Conservation (phyloP, 1,140 invertebrate genomes). For the Philaenus spumarius region DNA sequence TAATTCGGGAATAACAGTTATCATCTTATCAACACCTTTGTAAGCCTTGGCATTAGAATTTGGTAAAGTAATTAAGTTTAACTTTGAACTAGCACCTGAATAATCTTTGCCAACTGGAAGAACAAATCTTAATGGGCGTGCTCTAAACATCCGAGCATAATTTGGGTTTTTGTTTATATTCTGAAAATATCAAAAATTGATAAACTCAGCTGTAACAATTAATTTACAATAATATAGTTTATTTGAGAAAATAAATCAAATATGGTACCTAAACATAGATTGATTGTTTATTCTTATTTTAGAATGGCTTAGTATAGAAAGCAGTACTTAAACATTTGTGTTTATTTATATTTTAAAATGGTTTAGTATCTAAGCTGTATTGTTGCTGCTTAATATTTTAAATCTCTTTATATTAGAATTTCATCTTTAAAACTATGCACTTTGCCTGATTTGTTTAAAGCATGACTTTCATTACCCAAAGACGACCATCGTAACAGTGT, state of each 20-base stretch:
- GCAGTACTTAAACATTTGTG: neutral
- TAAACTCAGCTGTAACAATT: too few species aligned
- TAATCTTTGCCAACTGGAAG: conserved; percentile 45
- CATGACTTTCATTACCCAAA: too few species aligned
- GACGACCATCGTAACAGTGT: too few species aligned
- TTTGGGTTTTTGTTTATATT: conserved; percentile 70
- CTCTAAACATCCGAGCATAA: conserved; percentile 71
- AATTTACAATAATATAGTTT: neutral
- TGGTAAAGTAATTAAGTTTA: conserved; percentile 27
- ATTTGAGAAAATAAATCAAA: too few species aligned
- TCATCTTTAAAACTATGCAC: too few species aligned
- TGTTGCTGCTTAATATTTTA: too few species aligned
- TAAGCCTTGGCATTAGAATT: conserved; percentile 46
- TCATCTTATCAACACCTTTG: conserved; percentile 38
- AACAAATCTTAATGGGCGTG: conserved; percentile 63
- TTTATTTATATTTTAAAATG: neutral
- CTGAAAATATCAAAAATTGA: too few species aligned
- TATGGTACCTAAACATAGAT: neutral
- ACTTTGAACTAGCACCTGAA: neutral
- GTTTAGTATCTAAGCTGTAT: neutral
- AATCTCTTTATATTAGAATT: too few species aligned
- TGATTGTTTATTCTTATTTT: neutral
- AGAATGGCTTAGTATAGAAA: neutral
- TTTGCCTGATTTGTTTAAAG: too few species aligned
- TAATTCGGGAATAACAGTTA: conserved; percentile 55